Base-by-base conservation (phyloP, 2,797 vertebrate genomes). In the Perodicticus potto region DNA sequence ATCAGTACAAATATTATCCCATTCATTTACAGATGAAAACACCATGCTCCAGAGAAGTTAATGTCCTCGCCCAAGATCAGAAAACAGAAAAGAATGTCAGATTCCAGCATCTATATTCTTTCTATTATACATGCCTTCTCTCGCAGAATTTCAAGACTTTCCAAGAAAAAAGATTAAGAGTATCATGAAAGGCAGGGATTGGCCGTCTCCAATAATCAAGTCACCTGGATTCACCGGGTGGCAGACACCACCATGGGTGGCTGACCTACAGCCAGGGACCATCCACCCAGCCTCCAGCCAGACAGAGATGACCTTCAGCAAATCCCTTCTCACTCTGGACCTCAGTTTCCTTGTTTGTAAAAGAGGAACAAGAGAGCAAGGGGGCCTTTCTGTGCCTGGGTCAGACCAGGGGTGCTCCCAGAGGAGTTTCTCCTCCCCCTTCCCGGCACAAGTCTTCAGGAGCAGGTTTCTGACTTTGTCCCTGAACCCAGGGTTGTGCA, bases 111-210 rank as follows among this genome's bases (percentile, higher is more conserved):
- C 16, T 65, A 23, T 3, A 12, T 59, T 92, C 85, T 63, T 88
- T 88, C 55, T 40, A n/a, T 3, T 78, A n/a, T 22, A 34, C 3
- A 49, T 23, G 12, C 27, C 61, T n/a, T 29, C 57, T 82, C 78
- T 85, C 32, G 6, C 27, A 85, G 69, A 87, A 77, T 45, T 93
- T 93, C 57, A 93, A 77, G 73, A 90, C 78, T 96, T 93, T 78
- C 73, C 14, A 74, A 69, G 13, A 59, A 70, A 61, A 81, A 76
- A 37, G 93, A 55, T 57, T 27, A 80, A 55, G 55, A 84, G 25
- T 73, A 83, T 74, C 49, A 67, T 72, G 23, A 65, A 70, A 80
- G 72, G 77, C 91, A 37, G 34, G 32, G 17, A n/a, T 6, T 7
- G 59, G 82, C 59, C 22, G 32, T 32, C 11, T 45, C 37, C 72